Conservation (phyloP, 2,888 invertebrate genomes). For the Acleris cristana region DNA sequence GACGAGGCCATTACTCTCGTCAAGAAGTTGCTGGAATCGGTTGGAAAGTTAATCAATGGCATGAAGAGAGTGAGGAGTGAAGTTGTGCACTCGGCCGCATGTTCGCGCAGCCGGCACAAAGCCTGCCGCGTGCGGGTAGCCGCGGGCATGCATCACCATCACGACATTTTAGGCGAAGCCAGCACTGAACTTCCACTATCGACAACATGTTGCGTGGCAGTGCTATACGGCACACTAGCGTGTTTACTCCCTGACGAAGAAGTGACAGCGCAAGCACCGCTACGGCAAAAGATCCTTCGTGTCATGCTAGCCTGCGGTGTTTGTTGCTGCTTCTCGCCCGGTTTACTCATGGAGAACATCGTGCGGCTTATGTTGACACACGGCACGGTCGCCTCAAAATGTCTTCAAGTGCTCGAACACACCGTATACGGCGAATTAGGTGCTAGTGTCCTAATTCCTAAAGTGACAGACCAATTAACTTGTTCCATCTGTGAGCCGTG, state of each 20-base stretch:
- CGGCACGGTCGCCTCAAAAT: conserved; percentile 63
- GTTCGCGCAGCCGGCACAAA: conserved; percentile 79
- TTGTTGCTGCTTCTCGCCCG: conserved; percentile 86
- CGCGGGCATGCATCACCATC: conserved; percentile 83
- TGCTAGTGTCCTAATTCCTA: conserved; percentile 66
- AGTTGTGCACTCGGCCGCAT: conserved; percentile 81
- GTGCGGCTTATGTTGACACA: conserved; percentile 77
- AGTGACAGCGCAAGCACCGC: conserved; percentile 60
- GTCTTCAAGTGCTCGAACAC: conserved; percentile 82
- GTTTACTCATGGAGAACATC: conserved; percentile 74
- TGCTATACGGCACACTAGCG: conserved; percentile 81
- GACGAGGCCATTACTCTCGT: conserved; percentile 69
- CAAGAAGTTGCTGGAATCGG: conserved; percentile 81
- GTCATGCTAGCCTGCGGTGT: conserved; percentile 84
- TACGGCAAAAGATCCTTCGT: conserved; percentile 78
- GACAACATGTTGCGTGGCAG: conserved; percentile 82
- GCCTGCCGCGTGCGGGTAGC: conserved; percentile 72
- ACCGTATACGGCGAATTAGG: conserved; percentile 85
- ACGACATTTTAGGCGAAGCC: conserved; percentile 81
- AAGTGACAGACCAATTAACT: conserved; percentile 68
- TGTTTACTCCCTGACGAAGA: conserved; percentile 74
- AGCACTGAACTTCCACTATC: conserved; percentile 65
- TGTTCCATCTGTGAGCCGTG: conserved; percentile 73
- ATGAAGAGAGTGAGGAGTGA: conserved; percentile 84
- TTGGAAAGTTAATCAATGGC: conserved; percentile 81